Percentiles rank a stretch among this genome's conserved stretches.
Evolutionary conservation across 2,113 vertebrate species (phyloP).

Genomic region (Boulengeromyrus knoepffleri): DNA sequence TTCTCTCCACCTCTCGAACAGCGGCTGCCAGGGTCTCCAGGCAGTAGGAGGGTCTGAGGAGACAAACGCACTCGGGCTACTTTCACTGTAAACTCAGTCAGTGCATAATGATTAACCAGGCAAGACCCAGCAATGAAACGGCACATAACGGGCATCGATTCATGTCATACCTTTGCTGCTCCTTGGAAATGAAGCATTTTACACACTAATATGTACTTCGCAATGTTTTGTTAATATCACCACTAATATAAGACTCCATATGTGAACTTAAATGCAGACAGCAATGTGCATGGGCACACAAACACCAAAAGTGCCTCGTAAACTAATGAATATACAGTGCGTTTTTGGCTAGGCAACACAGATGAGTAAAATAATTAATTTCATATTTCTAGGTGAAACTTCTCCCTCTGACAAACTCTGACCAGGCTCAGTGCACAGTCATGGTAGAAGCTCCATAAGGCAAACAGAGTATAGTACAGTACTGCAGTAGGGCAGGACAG

Average conservation of each 20-base stretch:
- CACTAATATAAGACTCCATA: neutral
- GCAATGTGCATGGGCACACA: neutral
- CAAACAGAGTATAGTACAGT: neutral
- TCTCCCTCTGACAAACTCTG: neutral
- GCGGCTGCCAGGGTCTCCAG: conserved; percentile 70
- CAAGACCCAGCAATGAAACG: neutral
- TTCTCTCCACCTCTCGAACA: conserved; percentile 76
- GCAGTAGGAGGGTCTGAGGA: conserved; percentile 69
- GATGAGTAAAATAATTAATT: neutral
- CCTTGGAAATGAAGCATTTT: neutral
- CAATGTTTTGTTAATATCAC: neutral
- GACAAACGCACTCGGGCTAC: neutral
- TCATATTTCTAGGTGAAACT: neutral
- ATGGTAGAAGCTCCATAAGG: neutral
- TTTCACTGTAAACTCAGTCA: neutral
- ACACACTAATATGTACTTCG: neutral
- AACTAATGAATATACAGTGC: neutral
- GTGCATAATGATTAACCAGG: neutral
- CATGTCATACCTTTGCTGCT: neutral
- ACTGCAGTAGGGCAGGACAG: neutral
- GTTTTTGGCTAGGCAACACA: neutral
- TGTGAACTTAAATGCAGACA: neutral
- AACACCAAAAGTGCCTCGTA: neutral
- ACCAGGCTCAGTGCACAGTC: neutral
- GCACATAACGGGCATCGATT: neutral